A percentile compares a stretch with the other conserved stretches of the same genome.
Conservation (phyloP, 1,140 invertebrate species). For the Tetramorium simillimum region DNA sequence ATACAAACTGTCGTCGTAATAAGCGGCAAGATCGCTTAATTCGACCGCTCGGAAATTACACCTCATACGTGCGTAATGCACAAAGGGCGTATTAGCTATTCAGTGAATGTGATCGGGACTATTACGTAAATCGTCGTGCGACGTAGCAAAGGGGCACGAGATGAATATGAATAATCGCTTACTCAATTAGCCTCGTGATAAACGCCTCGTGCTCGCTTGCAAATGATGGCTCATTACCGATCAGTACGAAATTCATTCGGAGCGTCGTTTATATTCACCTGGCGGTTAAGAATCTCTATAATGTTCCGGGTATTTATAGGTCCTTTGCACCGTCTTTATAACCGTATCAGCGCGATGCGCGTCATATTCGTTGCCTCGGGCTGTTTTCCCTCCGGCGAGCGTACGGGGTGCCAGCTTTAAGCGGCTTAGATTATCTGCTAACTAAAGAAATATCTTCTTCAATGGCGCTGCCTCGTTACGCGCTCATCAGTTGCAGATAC, state of each 20-base stretch:
- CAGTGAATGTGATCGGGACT: conserved; percentile 12
- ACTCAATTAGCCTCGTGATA: conserved; percentile 48
- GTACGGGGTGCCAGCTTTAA: not conserved
- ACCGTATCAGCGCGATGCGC: conserved; percentile 24
- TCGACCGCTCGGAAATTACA: conserved; percentile 5
- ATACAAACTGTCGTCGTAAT: conserved; percentile 21
- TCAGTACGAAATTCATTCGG: conserved; percentile 11
- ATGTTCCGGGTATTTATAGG: conserved; percentile 20
- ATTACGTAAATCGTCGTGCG: conserved; percentile 53
- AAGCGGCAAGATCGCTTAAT: conserved; percentile 18
- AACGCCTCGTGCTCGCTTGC: not conserved
- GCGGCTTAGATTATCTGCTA: conserved; percentile 13
- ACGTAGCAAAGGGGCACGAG: not conserved
- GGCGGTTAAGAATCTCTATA: conserved; percentile 30
- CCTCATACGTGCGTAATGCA: conserved; percentile 1
- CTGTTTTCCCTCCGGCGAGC: not conserved
- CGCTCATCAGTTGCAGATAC: not conserved
- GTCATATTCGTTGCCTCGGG: conserved; percentile 1
- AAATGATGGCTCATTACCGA: not conserved
- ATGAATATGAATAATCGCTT: conserved; percentile 17
- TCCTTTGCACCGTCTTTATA: conserved; percentile 34
- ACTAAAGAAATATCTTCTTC: conserved; percentile 35
- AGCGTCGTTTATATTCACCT: conserved; percentile 10
- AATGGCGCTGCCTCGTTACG: conserved; percentile 10
- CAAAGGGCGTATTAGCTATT: conserved; percentile 9